Evolutionary conservation across 2,797 vertebrate genomes (phyloP).

Genomic region (Loris lydekkerianus): DNA sequence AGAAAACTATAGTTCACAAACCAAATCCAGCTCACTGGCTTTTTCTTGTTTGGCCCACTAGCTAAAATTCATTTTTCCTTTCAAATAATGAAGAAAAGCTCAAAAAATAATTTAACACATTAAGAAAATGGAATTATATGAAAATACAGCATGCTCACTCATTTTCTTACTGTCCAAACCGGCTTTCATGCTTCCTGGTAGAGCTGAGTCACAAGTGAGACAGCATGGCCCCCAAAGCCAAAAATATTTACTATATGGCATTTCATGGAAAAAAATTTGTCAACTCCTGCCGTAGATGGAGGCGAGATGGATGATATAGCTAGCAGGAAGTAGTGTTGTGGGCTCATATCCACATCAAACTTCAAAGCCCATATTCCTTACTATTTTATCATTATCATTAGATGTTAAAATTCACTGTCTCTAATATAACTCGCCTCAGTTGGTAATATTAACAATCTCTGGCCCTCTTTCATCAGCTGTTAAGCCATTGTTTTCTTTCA

Average conservation of each 20-base stretch:
- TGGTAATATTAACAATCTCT: background rate
- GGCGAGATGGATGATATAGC: background rate
- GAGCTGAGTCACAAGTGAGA: background rate
- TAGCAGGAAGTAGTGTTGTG: background rate
- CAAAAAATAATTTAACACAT: background rate
- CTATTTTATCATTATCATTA: background rate
- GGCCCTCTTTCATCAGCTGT: background rate
- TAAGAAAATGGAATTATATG: background rate
- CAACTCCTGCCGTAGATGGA: background rate
- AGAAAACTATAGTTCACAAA: background rate
- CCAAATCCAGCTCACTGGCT: background rate
- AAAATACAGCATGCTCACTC: background rate
- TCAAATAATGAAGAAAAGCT: background rate
- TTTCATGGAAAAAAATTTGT: background rate
- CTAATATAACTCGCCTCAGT: background rate
- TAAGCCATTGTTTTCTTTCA: background rate
- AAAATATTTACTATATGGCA: background rate
- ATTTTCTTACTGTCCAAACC: background rate
- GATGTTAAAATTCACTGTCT: background rate
- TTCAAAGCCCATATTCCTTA: background rate
- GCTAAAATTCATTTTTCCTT: background rate
- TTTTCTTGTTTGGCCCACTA: background rate
- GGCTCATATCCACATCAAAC: background rate
- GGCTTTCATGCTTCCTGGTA: background rate
- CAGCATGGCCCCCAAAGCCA: rapidly evolving